Evolutionary conservation across 2,113 vertebrate species (phyloP), one percentile per base, ranked within the genome.

Genomic region (Mustela nigripes): DNA sequence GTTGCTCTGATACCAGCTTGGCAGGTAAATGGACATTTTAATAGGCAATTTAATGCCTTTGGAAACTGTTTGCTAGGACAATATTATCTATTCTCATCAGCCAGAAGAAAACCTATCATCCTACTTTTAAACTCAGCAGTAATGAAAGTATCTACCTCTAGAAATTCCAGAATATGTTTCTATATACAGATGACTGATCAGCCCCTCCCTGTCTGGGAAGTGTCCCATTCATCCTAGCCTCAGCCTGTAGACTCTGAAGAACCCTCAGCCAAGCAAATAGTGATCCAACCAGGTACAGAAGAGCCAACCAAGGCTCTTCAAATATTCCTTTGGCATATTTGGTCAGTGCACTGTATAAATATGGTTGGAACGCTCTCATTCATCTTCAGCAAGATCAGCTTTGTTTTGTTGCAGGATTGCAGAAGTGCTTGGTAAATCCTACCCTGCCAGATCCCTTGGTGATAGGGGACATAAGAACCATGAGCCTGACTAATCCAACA

Each of bases 61-160:
- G 56, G 80, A 98, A 96, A 85, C 90, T 71, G 2, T 95, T 95
- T 92, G 89, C 85, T 93, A 36, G 10, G 15, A 81, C 80, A 73
- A 86, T 93, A 19, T n/a, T 93, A 69, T 89, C 78, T 83, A n/a
- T 91, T 93, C 80, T 91, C 11, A 2, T 42, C 87, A 83, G 53
- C 62, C 16, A 50, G 65, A 93, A 84, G 24, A 96, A 89, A 83
- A 88, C 19, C 21, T 48, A 50, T 82, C 62, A n/a, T 86, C 56
- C 69, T 95, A 56, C 67, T 81, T 96, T 93, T 78, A 96, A 96
- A 71, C 58, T 81, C 62, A 58, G 28, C 10, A 19, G 36, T 74
- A 89, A 88, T 67, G 50, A 95, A 95, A 94, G 50, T 33, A 33
- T 90, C 73, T 95, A 26, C 80, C 53, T 92, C 78, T 81, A 56